A percentile compares a stretch with the other conserved stretches of the same genome.
Conservation (phyloP, 2,888 invertebrate genomes). For the Exocentrus adspersus region DNA sequence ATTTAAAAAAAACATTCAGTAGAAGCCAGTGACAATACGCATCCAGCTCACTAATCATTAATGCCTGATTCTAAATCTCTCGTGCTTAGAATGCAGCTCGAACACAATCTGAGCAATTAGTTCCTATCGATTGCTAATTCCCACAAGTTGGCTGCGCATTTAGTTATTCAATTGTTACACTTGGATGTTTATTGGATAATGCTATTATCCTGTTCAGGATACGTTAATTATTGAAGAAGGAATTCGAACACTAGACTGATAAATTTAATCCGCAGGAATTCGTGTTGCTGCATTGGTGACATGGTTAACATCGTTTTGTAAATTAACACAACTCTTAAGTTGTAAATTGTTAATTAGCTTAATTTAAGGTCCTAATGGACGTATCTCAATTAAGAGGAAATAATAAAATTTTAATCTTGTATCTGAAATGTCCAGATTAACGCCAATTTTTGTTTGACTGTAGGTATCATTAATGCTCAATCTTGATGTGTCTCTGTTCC, state of each 20-base stretch:
- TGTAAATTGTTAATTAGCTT: too few species aligned
- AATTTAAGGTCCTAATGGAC: too few species aligned
- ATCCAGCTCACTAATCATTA: neutral
- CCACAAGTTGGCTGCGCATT: slow-evolving; percentile 43
- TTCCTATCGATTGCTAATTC: slow-evolving; percentile 48
- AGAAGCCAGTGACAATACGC: neutral
- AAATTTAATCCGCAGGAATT: slow-evolving; percentile 1
- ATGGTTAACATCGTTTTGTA: too few species aligned
- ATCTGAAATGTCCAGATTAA: too few species aligned
- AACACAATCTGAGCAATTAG: slow-evolving; percentile 54
- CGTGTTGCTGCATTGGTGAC: neutral
- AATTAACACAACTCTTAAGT: too few species aligned
- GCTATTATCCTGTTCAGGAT: slow-evolving; percentile 36
- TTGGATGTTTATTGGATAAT: slow-evolving; percentile 44
- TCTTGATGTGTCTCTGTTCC: too few species aligned
- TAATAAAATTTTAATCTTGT: too few species aligned
- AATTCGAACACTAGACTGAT: slow-evolving; percentile 3
- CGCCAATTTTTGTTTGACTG: too few species aligned
- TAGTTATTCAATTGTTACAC: slow-evolving; percentile 47
- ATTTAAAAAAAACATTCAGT: neutral
- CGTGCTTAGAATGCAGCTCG: slow-evolving; percentile 46
- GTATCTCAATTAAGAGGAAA: too few species aligned
- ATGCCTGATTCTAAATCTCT: slow-evolving; percentile 48
- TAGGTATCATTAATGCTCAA: too few species aligned
- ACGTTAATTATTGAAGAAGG: slow-evolving; percentile 31